Percentiles rank a stretch among this genome's conserved stretches.
These are phyloP conservation scores for Tuta absoluta DNA, from an alignment of 2,888 invertebrate species.

Conservation along the genomic window DNA sequence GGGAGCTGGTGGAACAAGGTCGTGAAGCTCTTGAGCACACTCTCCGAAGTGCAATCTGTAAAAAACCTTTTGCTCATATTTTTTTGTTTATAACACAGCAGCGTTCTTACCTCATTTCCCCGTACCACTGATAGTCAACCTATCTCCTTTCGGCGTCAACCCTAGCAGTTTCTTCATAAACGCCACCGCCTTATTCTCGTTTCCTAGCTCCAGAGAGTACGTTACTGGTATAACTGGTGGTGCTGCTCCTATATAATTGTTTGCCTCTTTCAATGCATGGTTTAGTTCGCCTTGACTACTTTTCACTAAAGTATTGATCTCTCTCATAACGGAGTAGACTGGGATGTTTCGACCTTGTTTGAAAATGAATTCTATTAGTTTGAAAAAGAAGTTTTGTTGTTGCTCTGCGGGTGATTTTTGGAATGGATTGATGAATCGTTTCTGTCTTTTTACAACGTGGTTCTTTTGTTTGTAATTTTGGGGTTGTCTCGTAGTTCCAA, in stretches of 20 bases:
- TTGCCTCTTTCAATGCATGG: constrained; percentile 56
- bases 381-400: constrained; percentile 52
- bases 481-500: constrained; percentile 11
- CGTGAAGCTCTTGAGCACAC: too few relatives aligned
- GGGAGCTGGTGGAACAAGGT: too few relatives aligned
- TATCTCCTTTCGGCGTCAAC: constrained; percentile 50
- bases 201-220: constrained; percentile 57
- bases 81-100: too few relatives aligned
- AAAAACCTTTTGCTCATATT: too few relatives aligned
- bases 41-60: too few relatives aligned
- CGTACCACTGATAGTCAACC: constrained; percentile 49
- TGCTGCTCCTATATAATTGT: constrained; percentile 56
- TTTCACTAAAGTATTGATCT: constrained; percentile 62
- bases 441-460: constrained; percentile 44
- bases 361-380: constrained; percentile 54
- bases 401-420: constrained; percentile 42
- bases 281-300: constrained; percentile 59
- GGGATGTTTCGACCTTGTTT: constrained; percentile 56
- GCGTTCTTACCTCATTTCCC: constrained; percentile 39
- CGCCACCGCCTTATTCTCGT: constrained; percentile 46
- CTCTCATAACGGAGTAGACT: constrained; percentile 59
- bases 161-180: constrained; percentile 61
- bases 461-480: constrained; percentile 18
- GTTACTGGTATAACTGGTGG: constrained; percentile 44
- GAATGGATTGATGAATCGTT: constrained; percentile 56